These are phyloP conservation scores for Tachuris rubrigastra DNA, from an alignment of 2,113 vertebrate species.

Conservation along the genomic window DNA sequence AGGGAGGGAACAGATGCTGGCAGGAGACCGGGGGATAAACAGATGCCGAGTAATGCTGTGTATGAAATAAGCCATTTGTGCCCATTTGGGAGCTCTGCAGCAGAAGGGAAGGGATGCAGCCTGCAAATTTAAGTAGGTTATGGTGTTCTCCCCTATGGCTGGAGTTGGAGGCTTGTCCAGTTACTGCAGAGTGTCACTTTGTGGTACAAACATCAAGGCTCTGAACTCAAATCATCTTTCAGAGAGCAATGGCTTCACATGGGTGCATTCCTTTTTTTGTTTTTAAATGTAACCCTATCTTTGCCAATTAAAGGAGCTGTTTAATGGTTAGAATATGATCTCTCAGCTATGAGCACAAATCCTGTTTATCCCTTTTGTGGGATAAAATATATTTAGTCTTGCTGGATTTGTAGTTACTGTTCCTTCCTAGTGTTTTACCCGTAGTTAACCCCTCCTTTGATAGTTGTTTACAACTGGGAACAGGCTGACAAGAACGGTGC, in stretches of 20 bases:
- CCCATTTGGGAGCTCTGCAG: constrained; percentile 14
- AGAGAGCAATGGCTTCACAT: neutral
- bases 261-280: neutral
- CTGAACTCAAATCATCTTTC: neutral
- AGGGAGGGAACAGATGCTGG: constrained; percentile 24
- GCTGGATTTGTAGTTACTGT: constrained; percentile 20
- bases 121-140: constrained; percentile 11
- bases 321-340: constrained; percentile 11
- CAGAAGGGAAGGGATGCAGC: neutral
- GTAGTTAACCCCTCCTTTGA: neutral
- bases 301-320: constrained; percentile 22
- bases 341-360: neutral
- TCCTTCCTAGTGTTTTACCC: neutral
- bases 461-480: neutral
- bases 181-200: neutral
- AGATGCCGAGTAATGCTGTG: neutral
- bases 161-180: neutral
- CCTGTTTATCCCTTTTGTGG: constrained; percentile 23
- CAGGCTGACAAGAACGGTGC: neutral
- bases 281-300: neutral
- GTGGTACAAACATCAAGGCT: neutral
- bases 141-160: constrained; percentile 14
- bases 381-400: constrained; percentile 38
- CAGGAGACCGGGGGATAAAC: neutral
- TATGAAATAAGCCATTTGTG: neutral